A percentile compares a stretch with the other conserved stretches of the same genome.
phyloP scores from a whole-genome alignment of 1,140 invertebrate genomes.

The Hestina assimilis region DNA sequence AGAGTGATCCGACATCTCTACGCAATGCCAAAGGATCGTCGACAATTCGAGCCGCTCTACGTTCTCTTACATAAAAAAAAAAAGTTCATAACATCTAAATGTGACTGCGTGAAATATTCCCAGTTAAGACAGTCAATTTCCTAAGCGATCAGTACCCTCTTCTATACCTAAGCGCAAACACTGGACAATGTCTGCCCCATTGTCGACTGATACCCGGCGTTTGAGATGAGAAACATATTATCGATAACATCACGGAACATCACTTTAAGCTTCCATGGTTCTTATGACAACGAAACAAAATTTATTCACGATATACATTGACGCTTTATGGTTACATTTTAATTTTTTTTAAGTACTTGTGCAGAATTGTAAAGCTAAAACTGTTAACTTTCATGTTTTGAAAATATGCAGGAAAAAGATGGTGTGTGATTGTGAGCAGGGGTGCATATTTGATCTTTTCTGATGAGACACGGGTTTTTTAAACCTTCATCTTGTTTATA shows the following conservation, averaged over 20 bases:
- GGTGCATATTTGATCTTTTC: constrained; percentile 67
- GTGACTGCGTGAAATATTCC: too few species aligned
- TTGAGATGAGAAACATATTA: constrained; percentile 38
- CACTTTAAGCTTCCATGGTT: constrained; percentile 25
- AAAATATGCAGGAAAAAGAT: constrained; percentile 22
- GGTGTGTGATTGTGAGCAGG: constrained; percentile 45
- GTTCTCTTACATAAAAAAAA: too few species aligned
- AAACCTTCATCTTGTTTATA: constrained; percentile 37
- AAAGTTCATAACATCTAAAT: too few species aligned
- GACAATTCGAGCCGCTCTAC: too few species aligned
- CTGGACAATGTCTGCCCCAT: constrained; percentile 12
- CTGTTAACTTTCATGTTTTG: background rate
- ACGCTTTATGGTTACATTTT: too few species aligned
- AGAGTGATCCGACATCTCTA: too few species aligned
- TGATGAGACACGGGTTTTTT: constrained; percentile 42
- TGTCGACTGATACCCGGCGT: constrained; percentile 27
- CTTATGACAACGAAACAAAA: too few species aligned
- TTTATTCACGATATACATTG: too few species aligned
- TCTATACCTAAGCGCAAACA: background rate
- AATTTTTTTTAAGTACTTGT: background rate
- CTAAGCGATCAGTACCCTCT: background rate
- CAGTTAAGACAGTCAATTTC: background rate
- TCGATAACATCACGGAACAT: constrained; percentile 50
- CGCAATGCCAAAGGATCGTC: too few species aligned
- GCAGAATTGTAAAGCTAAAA: constrained; percentile 4